Base-by-base conservation (phyloP, 2,888 invertebrate genomes). In the Lordiphosa fenestrarum region DNA sequence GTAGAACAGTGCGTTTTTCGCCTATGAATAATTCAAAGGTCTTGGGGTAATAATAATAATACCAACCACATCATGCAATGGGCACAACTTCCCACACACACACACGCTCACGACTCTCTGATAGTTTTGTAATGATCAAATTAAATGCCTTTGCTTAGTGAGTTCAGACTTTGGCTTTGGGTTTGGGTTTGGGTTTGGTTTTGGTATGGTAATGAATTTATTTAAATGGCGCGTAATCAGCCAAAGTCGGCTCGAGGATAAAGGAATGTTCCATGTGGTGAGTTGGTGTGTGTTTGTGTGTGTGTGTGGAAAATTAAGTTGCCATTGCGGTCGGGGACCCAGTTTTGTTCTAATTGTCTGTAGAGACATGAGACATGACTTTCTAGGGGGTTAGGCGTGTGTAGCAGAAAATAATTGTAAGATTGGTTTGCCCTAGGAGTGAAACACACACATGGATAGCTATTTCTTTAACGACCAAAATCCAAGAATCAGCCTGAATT, bases 111-210 rank as follows among this genome's bases (percentile, higher is more conserved):
- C 39, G 9, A 51, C 49, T 37, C 52, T 37, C 55, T 70, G 81
- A 76, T 83, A 83, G 83, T 83, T 78, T 80, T 83, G 81, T 80
- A 78, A 83, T 83, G 77, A 80, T 80, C 81, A 83, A 78, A 70
- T 76, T 65, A 73, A 70, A 78, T 80, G 73, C 57, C 65, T 64
- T 65, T 64, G 60, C 63, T 61, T 60, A 48, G 65, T 58, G 36
- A 66, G 49, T 48, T 63, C 50, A 36, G 44, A 36, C 23, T 33
- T 40, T 40, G 40, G 55, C 39, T 41, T 47, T 48, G 49, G 49
- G 46, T 39, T 39, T 40, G 40, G 55, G 44, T 41, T 47, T 48
- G 49, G 49, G 46, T 39, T 39, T 19, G 50, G 39, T 54, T 68
- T 54, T 58, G 58, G 65, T 64, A 83, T 75, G 68, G 59, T 83